Conservation (phyloP, 2,113 vertebrate species). For the Rhea americana region DNA sequence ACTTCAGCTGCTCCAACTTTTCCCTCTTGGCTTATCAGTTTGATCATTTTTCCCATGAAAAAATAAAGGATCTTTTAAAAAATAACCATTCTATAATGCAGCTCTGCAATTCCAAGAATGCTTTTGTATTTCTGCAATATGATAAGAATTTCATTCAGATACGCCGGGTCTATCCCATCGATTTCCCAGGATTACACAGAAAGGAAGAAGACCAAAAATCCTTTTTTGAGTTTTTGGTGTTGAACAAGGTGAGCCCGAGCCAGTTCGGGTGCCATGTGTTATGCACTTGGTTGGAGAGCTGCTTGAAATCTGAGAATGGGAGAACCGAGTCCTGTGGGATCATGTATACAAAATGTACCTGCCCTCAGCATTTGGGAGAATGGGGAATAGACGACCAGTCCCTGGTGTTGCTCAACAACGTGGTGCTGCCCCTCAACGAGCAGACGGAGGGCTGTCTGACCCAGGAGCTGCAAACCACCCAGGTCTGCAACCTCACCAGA, state of each 20-base stretch:
- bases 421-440: conserved; percentile 97
- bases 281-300: conserved; percentile 98
- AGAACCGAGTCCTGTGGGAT: conserved; percentile 95
- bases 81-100: conserved; percentile 98
- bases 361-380: conserved; percentile 95
- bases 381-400: conserved; percentile 93
- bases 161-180: conserved; percentile 91
- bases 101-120: conserved; percentile 94
- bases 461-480: conserved; percentile 94
- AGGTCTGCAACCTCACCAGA: conserved; percentile 95
- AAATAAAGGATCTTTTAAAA: conserved; percentile 97
- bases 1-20: conserved; percentile 97
- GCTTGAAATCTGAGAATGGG: conserved; percentile 94
- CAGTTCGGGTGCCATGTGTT: conserved; percentile 98
- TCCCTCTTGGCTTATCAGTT: conserved; percentile 98
- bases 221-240: conserved; percentile 97
- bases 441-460: conserved; percentile 98
- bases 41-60: conserved; percentile 98
- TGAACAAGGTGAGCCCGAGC: conserved; percentile 99
- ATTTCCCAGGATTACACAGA: conserved; percentile 92
- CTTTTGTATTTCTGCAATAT: conserved; percentile 97
- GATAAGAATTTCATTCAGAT: conserved; percentile 99
- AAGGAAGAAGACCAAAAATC: conserved; percentile 93
- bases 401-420: conserved; percentile 93
- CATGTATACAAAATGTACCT: conserved; percentile 98